Evolutionary conservation across 2,797 vertebrate genomes (phyloP), one percentile per base, ranked within the genome.

Genomic region (Notoglanidium macrostoma): DNA sequence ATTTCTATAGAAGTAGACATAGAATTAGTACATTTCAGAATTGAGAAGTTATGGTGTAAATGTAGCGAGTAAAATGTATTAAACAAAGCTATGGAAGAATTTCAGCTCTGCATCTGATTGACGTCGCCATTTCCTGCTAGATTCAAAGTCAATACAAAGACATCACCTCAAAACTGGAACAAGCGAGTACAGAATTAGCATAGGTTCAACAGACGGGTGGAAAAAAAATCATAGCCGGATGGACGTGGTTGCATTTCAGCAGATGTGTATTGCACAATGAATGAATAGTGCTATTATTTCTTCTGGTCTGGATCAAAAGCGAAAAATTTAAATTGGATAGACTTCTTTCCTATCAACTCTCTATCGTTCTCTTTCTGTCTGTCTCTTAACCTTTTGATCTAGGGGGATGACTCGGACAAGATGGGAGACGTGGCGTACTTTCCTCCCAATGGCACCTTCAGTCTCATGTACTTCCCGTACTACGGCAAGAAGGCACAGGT

Each of bases 401-500:
- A 96, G 96, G 92, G 19, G 92, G 96, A 96, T 90, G 95, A 96
- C 83, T 10, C 61, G 32, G 94, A 94, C 0, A 95, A 95, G 87
- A 92, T 96, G 4, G 95, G 95, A 85, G 87, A 94, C 65, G 5
- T 96, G 89, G 0, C 11, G 1, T 99, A 97, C 92, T 99, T 93
- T 89, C 98, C 98, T 0, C 35, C 91, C 76, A 96, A 96, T 0
- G 98, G 97, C 79, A 97, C 97, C 63, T 98, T 97, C 92, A 97
- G 96, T 90, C 95, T 97, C 5, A 98, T 98, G 95, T 99, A 98
- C 92, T 99, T 98, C 92, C 98, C 98, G 46, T 99, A 98, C 94
- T 99, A 99, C 0, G 98, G 98, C 87, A 98, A 96, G 92, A 98
- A 98, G 92, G 95, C 98, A 59, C 98, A 99, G 98, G 98, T 99